These are phyloP conservation scores for Erebia aethiops DNA, from an alignment of 2,888 invertebrate species.

Conservation along the genomic window DNA sequence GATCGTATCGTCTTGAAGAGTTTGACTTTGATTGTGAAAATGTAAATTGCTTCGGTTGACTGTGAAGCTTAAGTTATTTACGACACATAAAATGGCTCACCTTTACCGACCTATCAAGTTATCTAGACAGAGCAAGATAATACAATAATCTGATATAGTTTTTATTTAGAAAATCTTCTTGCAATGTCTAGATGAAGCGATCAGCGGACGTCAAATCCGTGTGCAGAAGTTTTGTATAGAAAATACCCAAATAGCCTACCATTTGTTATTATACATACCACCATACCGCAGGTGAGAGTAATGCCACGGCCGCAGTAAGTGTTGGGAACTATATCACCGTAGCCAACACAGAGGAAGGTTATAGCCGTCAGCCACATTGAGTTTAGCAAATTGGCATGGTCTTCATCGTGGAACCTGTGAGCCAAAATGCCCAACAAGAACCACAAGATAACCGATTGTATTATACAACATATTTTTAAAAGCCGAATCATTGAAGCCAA, in stretches of 20 bases:
- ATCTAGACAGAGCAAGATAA: slow-evolving; percentile 65
- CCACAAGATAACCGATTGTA: slow-evolving; percentile 74
- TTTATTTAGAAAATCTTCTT: slow-evolving; percentile 49
- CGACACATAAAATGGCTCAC: slow-evolving; percentile 82
- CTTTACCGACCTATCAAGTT: slow-evolving; percentile 69
- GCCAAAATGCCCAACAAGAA: slow-evolving; percentile 82
- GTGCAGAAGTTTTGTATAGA: slow-evolving; percentile 42
- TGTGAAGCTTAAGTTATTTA: slow-evolving; percentile 55
- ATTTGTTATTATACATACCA: slow-evolving; percentile 90
- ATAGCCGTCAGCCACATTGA: slow-evolving; percentile 99
- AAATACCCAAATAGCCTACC: slow-evolving; percentile 67
- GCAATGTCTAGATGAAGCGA: slow-evolving; percentile 59
- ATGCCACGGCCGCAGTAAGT: slow-evolving; percentile 99
- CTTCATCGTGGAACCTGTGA: slow-evolving; percentile 97
- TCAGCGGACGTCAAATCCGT: slow-evolving; percentile 32
- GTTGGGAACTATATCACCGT: slow-evolving; percentile 99
- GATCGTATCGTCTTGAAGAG: slow-evolving; percentile 65
- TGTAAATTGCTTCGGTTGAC: slow-evolving; percentile 58
- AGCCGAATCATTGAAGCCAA: slow-evolving; percentile 32
- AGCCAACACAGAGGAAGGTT: slow-evolving; percentile 99
- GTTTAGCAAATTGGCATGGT: slow-evolving; percentile 99
- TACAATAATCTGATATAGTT: slow-evolving; percentile 17
- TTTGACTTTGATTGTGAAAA: slow-evolving; percentile 79
- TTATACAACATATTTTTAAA: slow-evolving; percentile 41
- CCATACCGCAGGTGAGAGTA: slow-evolving; percentile 99